phyloP scores from a whole-genome alignment of 2,797 vertebrate species.

The Sebastes nivosus region DNA sequence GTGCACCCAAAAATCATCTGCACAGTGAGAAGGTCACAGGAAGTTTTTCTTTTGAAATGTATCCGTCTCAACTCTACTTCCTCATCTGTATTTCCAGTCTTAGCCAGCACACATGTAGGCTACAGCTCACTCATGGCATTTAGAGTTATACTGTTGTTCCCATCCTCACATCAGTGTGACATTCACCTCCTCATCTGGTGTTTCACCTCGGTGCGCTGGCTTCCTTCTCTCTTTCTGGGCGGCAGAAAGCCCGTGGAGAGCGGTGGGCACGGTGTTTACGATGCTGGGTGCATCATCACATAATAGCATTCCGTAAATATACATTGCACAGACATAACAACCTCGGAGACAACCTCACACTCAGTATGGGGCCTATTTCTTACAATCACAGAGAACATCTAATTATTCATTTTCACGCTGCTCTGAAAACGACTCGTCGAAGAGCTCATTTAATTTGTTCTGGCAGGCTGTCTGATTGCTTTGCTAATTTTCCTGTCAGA shows the following conservation, averaged over 20 bases:
- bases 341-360: not conserved
- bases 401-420: not conserved
- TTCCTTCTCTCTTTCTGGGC: not conserved
- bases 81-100: not conserved
- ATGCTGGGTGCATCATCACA: not conserved
- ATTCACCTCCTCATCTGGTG: constrained; percentile 8
- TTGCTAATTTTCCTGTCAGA: not conserved
- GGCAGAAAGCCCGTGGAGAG: not conserved
- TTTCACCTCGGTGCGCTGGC: not conserved
- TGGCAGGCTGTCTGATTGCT: not conserved
- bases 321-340: not conserved
- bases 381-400: not conserved
- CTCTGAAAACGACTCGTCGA: not conserved
- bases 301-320: not conserved
- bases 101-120: too few species aligned
- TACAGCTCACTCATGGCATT: not conserved
- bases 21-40: not conserved
- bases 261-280: not conserved
- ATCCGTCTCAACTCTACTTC: not conserved
- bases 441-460: not conserved
- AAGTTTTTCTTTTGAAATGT: not conserved
- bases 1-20: not conserved
- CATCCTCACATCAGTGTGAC: constrained; percentile 12
- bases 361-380: not conserved
- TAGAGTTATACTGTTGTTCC: not conserved